phyloP scores from a whole-genome alignment of 2,888 invertebrate species.

The Hirtodrosophila duncani region DNA sequence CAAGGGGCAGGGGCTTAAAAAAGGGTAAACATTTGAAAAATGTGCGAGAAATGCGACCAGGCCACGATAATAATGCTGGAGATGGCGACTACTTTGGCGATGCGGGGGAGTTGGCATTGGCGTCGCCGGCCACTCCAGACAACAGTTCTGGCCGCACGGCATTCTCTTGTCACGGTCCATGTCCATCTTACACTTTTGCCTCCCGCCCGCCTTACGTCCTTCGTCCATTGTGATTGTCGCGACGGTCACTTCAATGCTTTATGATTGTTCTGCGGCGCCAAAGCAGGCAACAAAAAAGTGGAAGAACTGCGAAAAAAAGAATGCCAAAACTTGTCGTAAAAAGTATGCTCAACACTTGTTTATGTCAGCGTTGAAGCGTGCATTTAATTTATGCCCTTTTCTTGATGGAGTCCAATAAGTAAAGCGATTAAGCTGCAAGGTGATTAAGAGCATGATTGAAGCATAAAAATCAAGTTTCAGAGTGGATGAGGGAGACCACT shows the following conservation, averaged over 20 bases:
- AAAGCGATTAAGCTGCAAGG: too few species aligned
- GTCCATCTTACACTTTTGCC: not conserved
- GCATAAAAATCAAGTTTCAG: too few species aligned
- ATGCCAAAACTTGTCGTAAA: slow-evolving; percentile 47
- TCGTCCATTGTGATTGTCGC: too few species aligned
- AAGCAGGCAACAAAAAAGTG: slow-evolving; percentile 6
- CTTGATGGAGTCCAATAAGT: too few species aligned
- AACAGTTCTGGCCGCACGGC: slow-evolving; percentile 31
- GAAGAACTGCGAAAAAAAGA: slow-evolving; percentile 1
- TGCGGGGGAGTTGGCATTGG: slow-evolving; percentile 12
- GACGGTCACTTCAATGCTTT: slow-evolving; percentile 54
- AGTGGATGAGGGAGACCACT: too few species aligned
- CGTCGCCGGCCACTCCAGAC: slow-evolving; percentile 27
- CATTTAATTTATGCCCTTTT: slow-evolving; percentile 3
- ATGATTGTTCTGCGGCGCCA: slow-evolving; percentile 54
- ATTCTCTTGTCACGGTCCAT: too few species aligned
- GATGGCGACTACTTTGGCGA: too few species aligned
- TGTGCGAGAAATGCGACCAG: slow-evolving; percentile 52
- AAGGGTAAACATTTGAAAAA: slow-evolving; percentile 68
- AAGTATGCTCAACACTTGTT: slow-evolving; percentile 66
- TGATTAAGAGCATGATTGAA: too few species aligned
- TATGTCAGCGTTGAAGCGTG: slow-evolving; percentile 27
- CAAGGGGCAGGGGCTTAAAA: slow-evolving; percentile 34
- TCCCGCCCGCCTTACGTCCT: too few species aligned
- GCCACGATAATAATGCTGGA: slow-evolving; percentile 24